A percentile compares a stretch with the other conserved stretches of the same genome.
Evolutionary conservation across 2,888 invertebrate genomes (phyloP).

Genomic region (Hirtodrosophila alboralis): DNA sequence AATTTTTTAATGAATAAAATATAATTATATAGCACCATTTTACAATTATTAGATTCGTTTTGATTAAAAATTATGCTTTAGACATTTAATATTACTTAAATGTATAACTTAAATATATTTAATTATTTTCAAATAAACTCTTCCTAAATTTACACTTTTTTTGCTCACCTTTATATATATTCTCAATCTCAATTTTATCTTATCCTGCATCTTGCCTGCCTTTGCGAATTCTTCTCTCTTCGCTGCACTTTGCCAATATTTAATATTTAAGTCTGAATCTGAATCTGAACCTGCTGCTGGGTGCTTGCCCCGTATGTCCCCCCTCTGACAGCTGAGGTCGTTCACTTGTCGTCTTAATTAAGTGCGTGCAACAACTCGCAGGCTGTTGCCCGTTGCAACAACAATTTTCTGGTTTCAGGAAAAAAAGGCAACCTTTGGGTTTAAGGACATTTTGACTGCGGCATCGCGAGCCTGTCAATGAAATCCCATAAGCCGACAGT

Average conservation of each 20-base stretch:
- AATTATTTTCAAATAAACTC: too few species aligned
- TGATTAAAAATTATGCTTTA: too few species aligned
- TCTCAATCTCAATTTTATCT: too few species aligned
- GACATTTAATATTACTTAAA: too few species aligned
- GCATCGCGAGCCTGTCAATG: conserved; percentile 65
- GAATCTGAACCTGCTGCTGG: not conserved
- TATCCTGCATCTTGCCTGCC: not conserved
- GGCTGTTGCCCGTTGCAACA: conserved; percentile 27
- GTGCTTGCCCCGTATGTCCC: conserved; percentile 12
- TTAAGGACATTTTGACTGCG: conserved; percentile 74
- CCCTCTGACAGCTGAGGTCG: conserved; percentile 69
- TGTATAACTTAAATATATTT: too few species aligned
- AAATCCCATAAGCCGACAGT: conserved; percentile 74
- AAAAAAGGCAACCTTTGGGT: conserved; percentile 9
- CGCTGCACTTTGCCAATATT: conserved; percentile 39
- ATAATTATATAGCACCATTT: too few species aligned
- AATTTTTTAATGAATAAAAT: too few species aligned
- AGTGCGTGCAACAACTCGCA: conserved; percentile 55
- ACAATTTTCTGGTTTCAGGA: not conserved
- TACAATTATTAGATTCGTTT: too few species aligned
- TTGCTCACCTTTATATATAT: too few species aligned
- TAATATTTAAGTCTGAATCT: conserved; percentile 56
- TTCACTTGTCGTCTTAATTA: conserved; percentile 80
- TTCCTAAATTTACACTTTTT: too few species aligned
- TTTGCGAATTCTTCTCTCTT: conserved; percentile 3